A percentile compares a stretch with the other conserved stretches of the same genome.
Conservation (phyloP, 2,797 vertebrate species). For the Lutjanus argentimaculatus region DNA sequence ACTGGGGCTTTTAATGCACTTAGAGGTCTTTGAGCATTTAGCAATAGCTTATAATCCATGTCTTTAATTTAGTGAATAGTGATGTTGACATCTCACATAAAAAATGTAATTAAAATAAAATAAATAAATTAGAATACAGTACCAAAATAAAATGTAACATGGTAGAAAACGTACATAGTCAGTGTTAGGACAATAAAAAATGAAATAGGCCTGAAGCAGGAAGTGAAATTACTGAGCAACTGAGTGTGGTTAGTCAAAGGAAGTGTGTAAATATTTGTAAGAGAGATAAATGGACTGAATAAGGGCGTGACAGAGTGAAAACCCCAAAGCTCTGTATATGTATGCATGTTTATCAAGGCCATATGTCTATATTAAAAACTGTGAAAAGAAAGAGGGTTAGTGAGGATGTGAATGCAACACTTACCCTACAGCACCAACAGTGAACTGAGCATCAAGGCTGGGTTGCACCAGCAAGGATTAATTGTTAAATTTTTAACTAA, state of each 20-base stretch:
- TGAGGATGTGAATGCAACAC: background rate
- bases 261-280: slow-evolving; percentile 35
- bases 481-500: too few species aligned
- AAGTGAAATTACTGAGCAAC: slow-evolving; percentile 13
- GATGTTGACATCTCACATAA: background rate
- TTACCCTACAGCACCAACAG: background rate
- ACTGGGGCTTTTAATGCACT: background rate
- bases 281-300: slow-evolving; percentile 14
- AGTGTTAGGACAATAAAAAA: background rate
- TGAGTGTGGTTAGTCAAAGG: slow-evolving; percentile 34
- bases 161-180: background rate
- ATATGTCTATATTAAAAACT: background rate
- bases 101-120: background rate
- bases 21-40: background rate
- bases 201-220: background rate
- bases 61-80: background rate
- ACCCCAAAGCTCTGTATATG: background rate
- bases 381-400: background rate
- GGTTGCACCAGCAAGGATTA: too few species aligned
- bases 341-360: background rate
- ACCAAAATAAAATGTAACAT: background rate
- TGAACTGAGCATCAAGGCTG: background rate
- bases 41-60: background rate
- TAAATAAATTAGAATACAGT: background rate
- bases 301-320: background rate